A percentile compares a stretch with the other conserved stretches of the same genome.
phyloP scores from a whole-genome alignment of 2,797 vertebrate genomes.

The Coracias cyanogaster region DNA sequence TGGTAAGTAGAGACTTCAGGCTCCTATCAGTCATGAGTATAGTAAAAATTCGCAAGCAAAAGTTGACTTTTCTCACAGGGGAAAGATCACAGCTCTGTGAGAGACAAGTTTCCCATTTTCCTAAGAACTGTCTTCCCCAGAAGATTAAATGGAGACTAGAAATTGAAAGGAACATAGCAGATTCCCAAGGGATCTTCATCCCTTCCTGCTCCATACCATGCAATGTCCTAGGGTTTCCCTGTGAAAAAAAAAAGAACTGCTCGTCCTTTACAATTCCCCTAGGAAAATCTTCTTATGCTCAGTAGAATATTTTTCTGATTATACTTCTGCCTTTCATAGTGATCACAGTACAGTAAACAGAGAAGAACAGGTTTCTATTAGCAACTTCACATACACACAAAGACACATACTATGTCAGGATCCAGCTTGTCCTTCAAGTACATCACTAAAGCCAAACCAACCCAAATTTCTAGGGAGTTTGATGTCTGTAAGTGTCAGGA shows the following conservation, averaged over 20 bases:
- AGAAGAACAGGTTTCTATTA: background rate
- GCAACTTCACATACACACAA: background rate
- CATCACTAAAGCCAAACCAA: background rate
- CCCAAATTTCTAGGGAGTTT: background rate
- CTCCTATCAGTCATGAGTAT: background rate
- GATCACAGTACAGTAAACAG: background rate
- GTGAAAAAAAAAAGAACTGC: background rate
- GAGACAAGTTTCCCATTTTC: background rate
- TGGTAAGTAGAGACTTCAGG: background rate
- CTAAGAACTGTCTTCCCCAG: background rate
- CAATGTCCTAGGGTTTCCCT: background rate
- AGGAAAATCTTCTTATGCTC: background rate
- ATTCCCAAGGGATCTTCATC: background rate
- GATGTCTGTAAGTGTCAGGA: background rate
- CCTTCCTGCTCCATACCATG: background rate
- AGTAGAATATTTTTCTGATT: background rate
- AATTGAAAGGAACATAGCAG: background rate
- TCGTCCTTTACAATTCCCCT: background rate
- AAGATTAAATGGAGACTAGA: background rate
- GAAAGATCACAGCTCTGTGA: background rate
- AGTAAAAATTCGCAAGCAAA: slow-evolving; percentile 8
- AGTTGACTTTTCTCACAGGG: slow-evolving; percentile 12
- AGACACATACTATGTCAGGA: background rate
- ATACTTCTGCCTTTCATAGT: background rate
- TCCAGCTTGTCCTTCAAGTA: background rate